A percentile compares a stretch with the other conserved stretches of the same genome.
Evolutionary conservation across 2,113 vertebrate genomes (phyloP).

Genomic region (Brachyhypopomus gauderio): DNA sequence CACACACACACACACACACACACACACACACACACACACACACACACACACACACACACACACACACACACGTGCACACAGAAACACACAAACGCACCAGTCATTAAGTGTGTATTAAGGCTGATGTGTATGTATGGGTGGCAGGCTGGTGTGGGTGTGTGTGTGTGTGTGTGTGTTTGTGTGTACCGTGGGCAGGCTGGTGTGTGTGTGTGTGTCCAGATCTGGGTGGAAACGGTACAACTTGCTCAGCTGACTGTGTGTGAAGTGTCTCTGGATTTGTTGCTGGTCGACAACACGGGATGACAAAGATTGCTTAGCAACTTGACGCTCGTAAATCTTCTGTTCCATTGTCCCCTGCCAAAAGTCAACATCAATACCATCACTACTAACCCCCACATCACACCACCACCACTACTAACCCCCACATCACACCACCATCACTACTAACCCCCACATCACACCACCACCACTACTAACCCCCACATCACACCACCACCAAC

Average conservation of each 20-base stretch:
- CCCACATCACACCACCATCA: too few relatives aligned
- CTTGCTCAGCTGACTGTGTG: constrained; percentile 91
- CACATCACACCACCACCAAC: too few relatives aligned
- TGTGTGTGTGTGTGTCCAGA: constrained; percentile 52
- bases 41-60: not conserved
- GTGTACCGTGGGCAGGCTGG: constrained; percentile 50
- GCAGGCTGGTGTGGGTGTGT: not conserved
- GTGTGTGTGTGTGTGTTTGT: constrained; percentile 26
- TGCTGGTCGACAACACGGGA: constrained; percentile 95
- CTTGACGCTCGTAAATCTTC: constrained; percentile 97
- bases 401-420: too few relatives aligned
- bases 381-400: too few relatives aligned
- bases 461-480: too few relatives aligned
- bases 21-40: not conserved
- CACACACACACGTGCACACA: not conserved
- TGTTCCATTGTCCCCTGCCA: constrained; percentile 97
- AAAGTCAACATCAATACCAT: not conserved
- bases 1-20: not conserved
- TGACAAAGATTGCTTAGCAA: constrained; percentile 94
- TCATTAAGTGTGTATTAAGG: constrained; percentile 72
- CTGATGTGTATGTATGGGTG: not conserved
- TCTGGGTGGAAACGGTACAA: constrained; percentile 94
- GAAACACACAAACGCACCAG: too few relatives aligned
- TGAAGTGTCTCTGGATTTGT: constrained; percentile 95
- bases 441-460: too few relatives aligned